Percentiles rank a stretch among this genome's conserved stretches.
Conservation (phyloP, 2,797 vertebrate genomes). For the Tympanoctomys barrerae region DNA sequence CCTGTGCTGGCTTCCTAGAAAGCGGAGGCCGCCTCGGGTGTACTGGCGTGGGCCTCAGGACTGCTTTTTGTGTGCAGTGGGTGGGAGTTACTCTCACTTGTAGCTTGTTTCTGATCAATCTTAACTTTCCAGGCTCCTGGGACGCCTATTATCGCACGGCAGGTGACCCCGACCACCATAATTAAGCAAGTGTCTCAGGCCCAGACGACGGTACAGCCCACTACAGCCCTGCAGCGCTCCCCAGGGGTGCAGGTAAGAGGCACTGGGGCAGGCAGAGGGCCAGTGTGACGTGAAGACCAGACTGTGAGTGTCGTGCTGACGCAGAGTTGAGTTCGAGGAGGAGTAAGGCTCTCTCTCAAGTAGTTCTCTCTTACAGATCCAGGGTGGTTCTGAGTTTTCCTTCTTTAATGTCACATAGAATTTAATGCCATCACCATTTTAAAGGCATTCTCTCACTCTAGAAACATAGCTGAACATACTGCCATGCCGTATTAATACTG, state of each 20-base stretch:
- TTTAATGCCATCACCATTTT: background rate
- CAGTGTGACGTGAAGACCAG: background rate
- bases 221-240: slow-evolving; percentile 95
- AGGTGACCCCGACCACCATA: slow-evolving; percentile 94
- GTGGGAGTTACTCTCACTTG: accelerated
- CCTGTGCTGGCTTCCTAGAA: background rate
- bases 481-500: accelerated
- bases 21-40: background rate
- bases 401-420: background rate
- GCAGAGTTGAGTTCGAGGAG: background rate
- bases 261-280: too few species aligned
- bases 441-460: background rate
- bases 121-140: slow-evolving; percentile 91
- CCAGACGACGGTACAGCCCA: slow-evolving; percentile 92
- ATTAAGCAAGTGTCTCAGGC: slow-evolving; percentile 95
- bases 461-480: background rate
- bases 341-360: background rate
- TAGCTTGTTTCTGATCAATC: background rate
- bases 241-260: slow-evolving; percentile 93
- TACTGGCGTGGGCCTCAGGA: accelerated
- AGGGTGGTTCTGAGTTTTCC: background rate
- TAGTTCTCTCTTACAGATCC: background rate
- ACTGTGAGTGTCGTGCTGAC: accelerated
- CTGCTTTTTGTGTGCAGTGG: accelerated
- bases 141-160: slow-evolving; percentile 93